phyloP scores from a whole-genome alignment of 2,797 vertebrate species.

The Sebastes variabilis region DNA sequence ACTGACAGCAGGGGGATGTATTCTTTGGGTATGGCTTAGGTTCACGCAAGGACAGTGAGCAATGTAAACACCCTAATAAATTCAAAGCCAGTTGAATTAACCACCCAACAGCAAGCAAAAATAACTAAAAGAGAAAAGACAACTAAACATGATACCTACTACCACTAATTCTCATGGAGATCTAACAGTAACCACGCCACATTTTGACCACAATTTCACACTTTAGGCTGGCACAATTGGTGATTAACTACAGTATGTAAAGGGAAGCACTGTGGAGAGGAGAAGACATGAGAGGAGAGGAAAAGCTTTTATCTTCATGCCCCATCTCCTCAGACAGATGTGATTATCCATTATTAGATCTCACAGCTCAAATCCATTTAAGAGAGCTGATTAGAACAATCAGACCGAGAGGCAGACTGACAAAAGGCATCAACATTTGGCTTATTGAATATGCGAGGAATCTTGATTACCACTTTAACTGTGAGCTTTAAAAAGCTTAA shows the following conservation, averaged over 20 bases:
- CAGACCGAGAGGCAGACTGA: conserved; percentile 38
- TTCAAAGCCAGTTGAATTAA: background rate
- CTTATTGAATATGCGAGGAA: conserved; percentile 36
- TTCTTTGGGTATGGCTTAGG: background rate
- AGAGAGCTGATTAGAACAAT: conserved; percentile 48
- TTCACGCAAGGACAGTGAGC: background rate
- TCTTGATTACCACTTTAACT: conserved; percentile 25
- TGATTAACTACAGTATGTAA: conserved; percentile 2
- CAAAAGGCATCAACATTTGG: conserved; percentile 22
- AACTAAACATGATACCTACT: background rate
- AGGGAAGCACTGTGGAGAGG: background rate
- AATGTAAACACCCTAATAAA: background rate
- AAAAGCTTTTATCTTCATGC: conserved; percentile 50
- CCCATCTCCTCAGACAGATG: conserved; percentile 52
- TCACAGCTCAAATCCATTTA: conserved; percentile 51
- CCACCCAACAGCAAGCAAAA: background rate
- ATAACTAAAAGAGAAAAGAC: background rate
- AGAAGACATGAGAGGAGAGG: background rate
- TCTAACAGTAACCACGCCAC: background rate
- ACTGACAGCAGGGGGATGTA: background rate
- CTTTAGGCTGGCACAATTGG: background rate
- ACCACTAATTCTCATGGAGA: background rate
- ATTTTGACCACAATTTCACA: conserved; percentile 1
- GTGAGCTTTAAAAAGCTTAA: conserved; percentile 7
- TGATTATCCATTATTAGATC: conserved; percentile 68